Conservation (phyloP, 2,113 vertebrate species). For the Sorex araneus region DNA sequence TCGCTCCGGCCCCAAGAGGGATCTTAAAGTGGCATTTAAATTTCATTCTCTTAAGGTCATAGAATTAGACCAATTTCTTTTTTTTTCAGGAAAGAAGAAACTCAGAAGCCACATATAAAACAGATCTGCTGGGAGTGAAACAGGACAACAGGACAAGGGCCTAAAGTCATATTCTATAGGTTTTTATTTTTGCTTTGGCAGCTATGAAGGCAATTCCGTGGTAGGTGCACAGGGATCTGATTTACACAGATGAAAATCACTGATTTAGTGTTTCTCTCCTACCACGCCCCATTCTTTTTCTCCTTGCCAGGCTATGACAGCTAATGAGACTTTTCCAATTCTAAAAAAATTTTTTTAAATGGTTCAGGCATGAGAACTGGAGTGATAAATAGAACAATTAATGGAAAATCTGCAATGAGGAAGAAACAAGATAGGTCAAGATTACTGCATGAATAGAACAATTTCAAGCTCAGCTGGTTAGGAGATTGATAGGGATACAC, state of each 20-base stretch:
- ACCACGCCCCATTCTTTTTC: neutral
- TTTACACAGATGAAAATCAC: neutral
- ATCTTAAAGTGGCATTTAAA: neutral
- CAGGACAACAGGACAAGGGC: neutral
- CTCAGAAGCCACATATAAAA: too few species aligned
- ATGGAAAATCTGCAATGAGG: too few species aligned
- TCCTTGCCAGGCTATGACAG: neutral
- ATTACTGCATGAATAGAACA: too few species aligned
- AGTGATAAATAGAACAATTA: too few species aligned
- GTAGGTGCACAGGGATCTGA: neutral
- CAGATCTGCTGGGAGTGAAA: too few species aligned
- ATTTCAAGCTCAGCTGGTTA: too few species aligned
- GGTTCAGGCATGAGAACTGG: too few species aligned
- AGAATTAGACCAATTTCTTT: neutral
- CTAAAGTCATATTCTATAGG: neutral
- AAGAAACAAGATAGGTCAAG: too few species aligned
- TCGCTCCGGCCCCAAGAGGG: too few species aligned
- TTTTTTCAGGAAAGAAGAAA: too few species aligned
- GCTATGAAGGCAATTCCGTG: neutral
- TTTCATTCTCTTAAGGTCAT: constrained; percentile 20
- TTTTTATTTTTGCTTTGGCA: constrained; percentile 19
- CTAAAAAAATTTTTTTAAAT: too few species aligned
- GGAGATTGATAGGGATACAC: too few species aligned
- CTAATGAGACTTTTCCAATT: neutral
- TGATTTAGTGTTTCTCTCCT: neutral